Evolutionary conservation across 2,888 invertebrate genomes (phyloP).

Genomic region (Heteromyza rotundicornis): DNA sequence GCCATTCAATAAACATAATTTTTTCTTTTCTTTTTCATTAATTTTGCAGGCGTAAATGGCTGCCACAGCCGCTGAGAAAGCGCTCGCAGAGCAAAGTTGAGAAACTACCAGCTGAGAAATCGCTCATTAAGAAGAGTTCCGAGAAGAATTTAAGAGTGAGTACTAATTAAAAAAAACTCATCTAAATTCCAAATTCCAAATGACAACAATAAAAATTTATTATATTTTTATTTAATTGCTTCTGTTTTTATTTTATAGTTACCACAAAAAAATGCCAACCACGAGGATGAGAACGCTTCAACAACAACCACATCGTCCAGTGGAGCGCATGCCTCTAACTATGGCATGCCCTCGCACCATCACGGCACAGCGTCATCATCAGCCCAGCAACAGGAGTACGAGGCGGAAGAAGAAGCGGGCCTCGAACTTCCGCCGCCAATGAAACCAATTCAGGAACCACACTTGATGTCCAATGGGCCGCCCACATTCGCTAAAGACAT

Average conservation of each 20-base stretch:
- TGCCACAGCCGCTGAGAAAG: constrained; percentile 86
- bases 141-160: constrained; percentile 85
- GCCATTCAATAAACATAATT: constrained; percentile 6
- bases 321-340: constrained; percentile 35
- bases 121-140: constrained; percentile 79
- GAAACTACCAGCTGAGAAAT: constrained; percentile 68
- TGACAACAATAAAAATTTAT: not conserved
- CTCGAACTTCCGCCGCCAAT: constrained; percentile 93
- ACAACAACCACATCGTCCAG: constrained; percentile 36
- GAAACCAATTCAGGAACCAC: constrained; percentile 85
- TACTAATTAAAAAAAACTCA: constrained; percentile 18
- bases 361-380: constrained; percentile 43
- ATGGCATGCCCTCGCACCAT: constrained; percentile 26
- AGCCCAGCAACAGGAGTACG: constrained; percentile 53
- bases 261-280: constrained; percentile 61
- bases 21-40: constrained; percentile 22
- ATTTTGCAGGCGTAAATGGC: constrained; percentile 82
- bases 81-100: constrained; percentile 87
- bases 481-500: constrained; percentile 62
- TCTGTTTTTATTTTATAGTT: constrained; percentile 37
- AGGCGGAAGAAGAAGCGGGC: constrained; percentile 77
- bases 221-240: constrained; percentile 11
- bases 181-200: not conserved
- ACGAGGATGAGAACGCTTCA: constrained; percentile 53
- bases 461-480: constrained; percentile 61